Percentiles rank a stretch among this genome's conserved stretches.
Evolutionary conservation across 2,797 vertebrate genomes (phyloP).

Genomic region (Gallinago solitaria): DNA sequence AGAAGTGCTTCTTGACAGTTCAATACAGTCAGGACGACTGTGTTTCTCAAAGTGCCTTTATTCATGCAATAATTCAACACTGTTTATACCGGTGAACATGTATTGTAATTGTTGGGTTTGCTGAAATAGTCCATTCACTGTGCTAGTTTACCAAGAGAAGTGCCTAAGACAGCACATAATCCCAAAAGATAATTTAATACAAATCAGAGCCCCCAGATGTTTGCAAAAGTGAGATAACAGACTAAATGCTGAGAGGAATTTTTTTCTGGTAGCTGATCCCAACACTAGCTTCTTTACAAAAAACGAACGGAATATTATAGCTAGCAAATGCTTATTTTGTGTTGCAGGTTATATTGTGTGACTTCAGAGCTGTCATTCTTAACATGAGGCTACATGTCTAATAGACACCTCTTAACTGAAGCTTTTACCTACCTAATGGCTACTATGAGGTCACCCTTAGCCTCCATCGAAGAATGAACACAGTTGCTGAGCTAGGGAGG

Average conservation of each 20-base stretch:
- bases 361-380: background rate
- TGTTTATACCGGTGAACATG: background rate
- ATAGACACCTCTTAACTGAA: background rate
- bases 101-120: background rate
- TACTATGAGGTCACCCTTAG: background rate
- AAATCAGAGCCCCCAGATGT: background rate
- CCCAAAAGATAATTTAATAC: background rate
- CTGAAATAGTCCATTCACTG: background rate
- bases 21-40: background rate
- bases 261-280: background rate
- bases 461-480: background rate
- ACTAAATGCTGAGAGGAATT: background rate
- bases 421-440: background rate
- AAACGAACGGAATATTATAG: background rate
- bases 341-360: background rate
- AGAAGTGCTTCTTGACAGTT: background rate
- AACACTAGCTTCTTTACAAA: background rate
- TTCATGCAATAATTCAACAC: background rate
- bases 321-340: background rate
- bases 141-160: background rate
- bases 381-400: background rate
- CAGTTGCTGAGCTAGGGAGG: background rate
- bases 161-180: background rate
- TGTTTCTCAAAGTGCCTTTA: slow-evolving; percentile 31
- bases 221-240: background rate